Evolutionary conservation across 2,113 vertebrate species (phyloP).

Genomic region (Melanostigma gelatinosum): DNA sequence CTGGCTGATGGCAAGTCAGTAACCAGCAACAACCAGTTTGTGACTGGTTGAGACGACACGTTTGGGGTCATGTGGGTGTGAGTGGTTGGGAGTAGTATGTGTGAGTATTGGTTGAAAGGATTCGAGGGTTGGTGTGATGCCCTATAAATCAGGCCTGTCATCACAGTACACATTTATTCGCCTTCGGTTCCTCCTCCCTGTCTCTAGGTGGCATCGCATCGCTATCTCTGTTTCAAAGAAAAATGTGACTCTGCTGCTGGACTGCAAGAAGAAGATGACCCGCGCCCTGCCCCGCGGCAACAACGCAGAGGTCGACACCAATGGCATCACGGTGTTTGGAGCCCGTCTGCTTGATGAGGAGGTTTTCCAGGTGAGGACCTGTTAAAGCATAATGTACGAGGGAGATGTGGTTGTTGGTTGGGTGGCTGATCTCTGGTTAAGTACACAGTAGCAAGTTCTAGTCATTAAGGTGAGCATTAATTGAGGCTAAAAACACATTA

Average conservation of each 20-base stretch:
- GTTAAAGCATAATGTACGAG: background rate
- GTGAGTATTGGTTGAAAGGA: background rate
- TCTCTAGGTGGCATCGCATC: slow-evolving; percentile 89
- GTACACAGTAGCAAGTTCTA: background rate
- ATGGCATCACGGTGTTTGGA: slow-evolving; percentile 90
- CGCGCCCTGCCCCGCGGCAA: slow-evolving; percentile 84
- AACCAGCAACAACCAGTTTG: slow-evolving; percentile 71
- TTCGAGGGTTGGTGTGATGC: background rate
- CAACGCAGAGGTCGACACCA: slow-evolving; percentile 86
- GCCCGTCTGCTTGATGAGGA: slow-evolving; percentile 90
- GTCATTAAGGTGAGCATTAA: background rate
- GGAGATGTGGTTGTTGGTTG: background rate
- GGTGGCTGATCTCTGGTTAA: background rate
- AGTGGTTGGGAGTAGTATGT: background rate
- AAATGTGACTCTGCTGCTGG: slow-evolving; percentile 89
- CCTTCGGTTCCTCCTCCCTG: slow-evolving; percentile 34
- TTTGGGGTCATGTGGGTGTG: slow-evolving; percentile 18
- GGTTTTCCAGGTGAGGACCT: slow-evolving; percentile 88
- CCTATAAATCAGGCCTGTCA: slow-evolving; percentile 9
- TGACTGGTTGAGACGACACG: slow-evolving; percentile 51
- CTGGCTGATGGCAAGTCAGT: slow-evolving; percentile 95
- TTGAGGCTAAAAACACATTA: background rate
- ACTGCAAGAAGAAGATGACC: slow-evolving; percentile 91
- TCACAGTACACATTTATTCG: slow-evolving; percentile 36
- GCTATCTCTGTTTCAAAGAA: slow-evolving; percentile 90